These are phyloP conservation scores for Phyllotis vaccarum DNA, from an alignment of 2,797 vertebrate genomes.

Conservation along the genomic window DNA sequence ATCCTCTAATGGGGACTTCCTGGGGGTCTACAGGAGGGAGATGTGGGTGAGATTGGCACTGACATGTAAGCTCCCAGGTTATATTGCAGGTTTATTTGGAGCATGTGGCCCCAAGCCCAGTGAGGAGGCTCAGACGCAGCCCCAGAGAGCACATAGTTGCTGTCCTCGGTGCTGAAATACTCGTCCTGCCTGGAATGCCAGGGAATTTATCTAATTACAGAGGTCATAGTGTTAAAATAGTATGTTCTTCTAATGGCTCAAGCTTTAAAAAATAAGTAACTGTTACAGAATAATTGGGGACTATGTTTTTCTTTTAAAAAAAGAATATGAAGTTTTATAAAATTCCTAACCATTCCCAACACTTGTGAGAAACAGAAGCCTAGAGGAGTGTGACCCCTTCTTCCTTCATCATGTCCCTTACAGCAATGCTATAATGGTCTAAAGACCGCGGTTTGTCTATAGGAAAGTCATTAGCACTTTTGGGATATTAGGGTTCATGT, in stretches of 20 bases:
- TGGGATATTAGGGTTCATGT: not conserved
- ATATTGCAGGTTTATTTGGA: not conserved
- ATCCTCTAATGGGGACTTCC: not conserved
- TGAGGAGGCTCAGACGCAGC: no score
- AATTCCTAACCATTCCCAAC: not conserved
- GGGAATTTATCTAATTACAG: not conserved
- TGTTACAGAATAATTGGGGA: not conserved
- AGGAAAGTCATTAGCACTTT: not conserved
- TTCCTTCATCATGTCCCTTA: not conserved
- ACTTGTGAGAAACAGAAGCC: not conserved
- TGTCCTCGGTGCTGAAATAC: constrained; percentile 55
- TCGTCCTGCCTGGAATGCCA: rapidly evolving
- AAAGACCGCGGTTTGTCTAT: not conserved
- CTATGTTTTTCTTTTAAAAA: not conserved
- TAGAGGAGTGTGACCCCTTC: not conserved
- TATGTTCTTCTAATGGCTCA: not conserved
- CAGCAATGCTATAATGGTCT: not conserved
- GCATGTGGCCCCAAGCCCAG: not conserved
- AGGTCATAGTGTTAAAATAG: not conserved
- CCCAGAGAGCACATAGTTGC: not conserved
- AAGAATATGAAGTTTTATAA: not conserved
- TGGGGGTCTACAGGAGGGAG: not conserved
- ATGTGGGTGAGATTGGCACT: not conserved
- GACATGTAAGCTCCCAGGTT: no score
- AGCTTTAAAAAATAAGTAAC: not conserved